These are phyloP conservation scores for Glandiceps talaboti DNA, from an alignment of 53 echinoderm and acorn worm genomes.

Conservation along the genomic window DNA sequence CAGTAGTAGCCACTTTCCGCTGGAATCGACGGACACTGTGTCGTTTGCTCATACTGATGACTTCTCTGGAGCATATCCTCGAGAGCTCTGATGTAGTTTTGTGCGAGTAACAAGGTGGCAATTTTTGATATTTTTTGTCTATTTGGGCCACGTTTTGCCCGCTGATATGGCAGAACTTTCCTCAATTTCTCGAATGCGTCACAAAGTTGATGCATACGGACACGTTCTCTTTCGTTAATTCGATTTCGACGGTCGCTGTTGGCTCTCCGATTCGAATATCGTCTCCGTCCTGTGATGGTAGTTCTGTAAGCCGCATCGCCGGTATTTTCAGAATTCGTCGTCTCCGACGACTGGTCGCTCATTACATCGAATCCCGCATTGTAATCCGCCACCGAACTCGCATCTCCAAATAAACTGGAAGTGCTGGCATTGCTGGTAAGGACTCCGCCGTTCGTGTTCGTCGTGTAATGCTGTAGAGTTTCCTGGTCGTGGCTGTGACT, in stretches of 20 bases:
- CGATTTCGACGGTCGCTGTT: slow-evolving; percentile 63
- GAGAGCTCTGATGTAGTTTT: slow-evolving; percentile 67
- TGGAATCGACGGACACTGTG: not conserved
- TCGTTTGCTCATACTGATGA: slow-evolving; percentile 14
- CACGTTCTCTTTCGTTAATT: slow-evolving; percentile 83
- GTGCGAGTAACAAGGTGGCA: slow-evolving; percentile 72
- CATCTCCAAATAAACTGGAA: not conserved
- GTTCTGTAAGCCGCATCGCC: not conserved
- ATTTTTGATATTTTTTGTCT: slow-evolving; percentile 85
- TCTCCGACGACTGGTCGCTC: not conserved
- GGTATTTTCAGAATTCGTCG: not conserved
- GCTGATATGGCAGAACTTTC: slow-evolving; percentile 45
- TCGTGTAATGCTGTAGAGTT: not conserved
- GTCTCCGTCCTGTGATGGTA: not conserved
- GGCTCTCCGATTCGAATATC: slow-evolving; percentile 53
- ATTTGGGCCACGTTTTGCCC: slow-evolving; percentile 12
- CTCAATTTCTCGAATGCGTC: slow-evolving; percentile 81
- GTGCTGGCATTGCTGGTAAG: not conserved
- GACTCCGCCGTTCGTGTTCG: not conserved
- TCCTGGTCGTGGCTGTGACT: not conserved
- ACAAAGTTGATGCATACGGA: slow-evolving; percentile 89
- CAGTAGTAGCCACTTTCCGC: not conserved
- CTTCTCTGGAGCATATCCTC: slow-evolving; percentile 55
- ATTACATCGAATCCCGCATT: not conserved
- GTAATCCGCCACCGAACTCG: not conserved